These are phyloP conservation scores for Zaprionus nigranus DNA, from an alignment of 1,140 invertebrate genomes.

Conservation along the genomic window DNA sequence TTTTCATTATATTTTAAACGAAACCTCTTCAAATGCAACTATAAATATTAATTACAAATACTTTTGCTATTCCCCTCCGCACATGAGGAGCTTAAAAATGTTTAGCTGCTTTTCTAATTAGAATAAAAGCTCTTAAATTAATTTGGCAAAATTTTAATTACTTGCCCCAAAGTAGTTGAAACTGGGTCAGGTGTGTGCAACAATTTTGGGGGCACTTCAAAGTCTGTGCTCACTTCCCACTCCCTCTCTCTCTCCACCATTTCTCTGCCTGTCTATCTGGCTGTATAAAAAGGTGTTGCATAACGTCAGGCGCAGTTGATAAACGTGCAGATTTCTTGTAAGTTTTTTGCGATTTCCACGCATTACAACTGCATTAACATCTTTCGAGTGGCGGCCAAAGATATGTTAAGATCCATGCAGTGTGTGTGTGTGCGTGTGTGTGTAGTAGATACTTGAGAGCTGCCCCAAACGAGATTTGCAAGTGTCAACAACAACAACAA, in stretches of 20 bases:
- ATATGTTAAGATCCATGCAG: constrained; percentile 38
- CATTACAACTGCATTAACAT: constrained; percentile 31
- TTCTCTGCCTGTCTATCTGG: not conserved
- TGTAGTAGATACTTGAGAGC: constrained; percentile 50
- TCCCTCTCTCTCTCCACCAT: not conserved
- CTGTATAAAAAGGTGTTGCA: constrained; percentile 26
- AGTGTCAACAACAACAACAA: constrained; percentile 60
- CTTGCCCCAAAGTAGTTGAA: not conserved
- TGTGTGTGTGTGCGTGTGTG: not conserved
- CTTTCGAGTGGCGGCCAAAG: constrained; percentile 22
- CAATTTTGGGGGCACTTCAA: not conserved
- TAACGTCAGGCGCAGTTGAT: constrained; percentile 6
- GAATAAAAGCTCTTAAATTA: not conserved
- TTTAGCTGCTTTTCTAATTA: constrained; percentile 2
- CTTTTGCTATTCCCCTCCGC: not conserved
- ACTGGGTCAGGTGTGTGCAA: not conserved
- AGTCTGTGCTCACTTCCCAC: not conserved
- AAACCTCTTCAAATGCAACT: not conserved
- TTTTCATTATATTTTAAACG: not conserved
- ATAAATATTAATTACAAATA: not conserved
- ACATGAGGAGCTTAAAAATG: not conserved
- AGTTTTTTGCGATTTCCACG: constrained; percentile 25
- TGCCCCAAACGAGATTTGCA: constrained; percentile 50
- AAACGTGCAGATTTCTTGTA: constrained; percentile 15
- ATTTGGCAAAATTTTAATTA: not conserved